phyloP scores from a whole-genome alignment of 1,140 invertebrate species.

The Drosophila triauraria region DNA sequence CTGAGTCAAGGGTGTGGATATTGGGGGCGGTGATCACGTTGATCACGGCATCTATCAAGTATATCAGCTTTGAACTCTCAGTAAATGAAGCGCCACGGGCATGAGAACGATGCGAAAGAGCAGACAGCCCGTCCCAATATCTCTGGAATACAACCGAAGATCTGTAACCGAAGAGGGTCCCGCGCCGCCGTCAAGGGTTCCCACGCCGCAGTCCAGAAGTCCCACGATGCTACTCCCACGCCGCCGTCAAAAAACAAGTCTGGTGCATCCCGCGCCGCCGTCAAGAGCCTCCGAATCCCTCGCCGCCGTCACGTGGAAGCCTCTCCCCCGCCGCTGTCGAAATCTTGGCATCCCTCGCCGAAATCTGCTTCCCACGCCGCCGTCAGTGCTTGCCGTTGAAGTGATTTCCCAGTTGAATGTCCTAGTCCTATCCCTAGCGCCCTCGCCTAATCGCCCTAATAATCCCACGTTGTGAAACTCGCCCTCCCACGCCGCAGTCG shows the following conservation, averaged over 20 bases:
- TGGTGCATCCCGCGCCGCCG: constrained; percentile 65
- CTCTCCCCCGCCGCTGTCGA: constrained; percentile 50
- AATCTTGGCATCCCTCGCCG: neutral
- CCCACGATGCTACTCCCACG: constrained; percentile 66
- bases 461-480: constrained; percentile 39
- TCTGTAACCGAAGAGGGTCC: constrained; percentile 39
- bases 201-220: constrained; percentile 46
- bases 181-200: constrained; percentile 46
- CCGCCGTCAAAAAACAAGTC: constrained; percentile 43
- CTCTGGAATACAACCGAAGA: constrained; percentile 65
- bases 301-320: constrained; percentile 22
- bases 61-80: constrained; percentile 78
- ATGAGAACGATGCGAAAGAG: constrained; percentile 6
- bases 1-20: constrained; percentile 54
- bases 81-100: neutral
- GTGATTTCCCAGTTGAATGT: neutral
- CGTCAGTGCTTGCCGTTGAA: constrained; percentile 14
- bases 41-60: constrained; percentile 44
- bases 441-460: constrained; percentile 44
- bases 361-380: constrained; percentile 32
- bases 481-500: constrained; percentile 49
- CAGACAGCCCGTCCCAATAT: constrained; percentile 8
- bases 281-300: constrained; percentile 31
- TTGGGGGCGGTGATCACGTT: constrained; percentile 41
- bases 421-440: constrained; percentile 27